Evolutionary conservation across 2,888 invertebrate genomes (phyloP).

Genomic region (Eilema griseolum): DNA sequence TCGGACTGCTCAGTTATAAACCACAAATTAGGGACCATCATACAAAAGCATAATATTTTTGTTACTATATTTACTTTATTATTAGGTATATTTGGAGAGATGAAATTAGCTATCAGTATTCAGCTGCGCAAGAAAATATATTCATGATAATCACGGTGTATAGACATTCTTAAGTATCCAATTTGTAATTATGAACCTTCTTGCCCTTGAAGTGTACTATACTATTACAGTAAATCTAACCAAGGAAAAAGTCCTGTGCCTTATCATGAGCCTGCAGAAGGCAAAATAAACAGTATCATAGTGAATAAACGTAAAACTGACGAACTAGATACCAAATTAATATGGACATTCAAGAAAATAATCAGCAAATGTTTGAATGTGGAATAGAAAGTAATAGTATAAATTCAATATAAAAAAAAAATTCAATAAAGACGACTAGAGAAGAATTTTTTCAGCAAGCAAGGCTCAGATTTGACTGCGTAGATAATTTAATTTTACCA

Average conservation of each 20-base stretch:
- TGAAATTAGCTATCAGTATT: neutral
- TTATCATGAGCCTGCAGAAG: neutral
- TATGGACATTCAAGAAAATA: constrained; percentile 1
- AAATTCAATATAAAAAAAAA: constrained; percentile 27
- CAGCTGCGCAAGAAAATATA: neutral
- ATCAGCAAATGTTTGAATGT: constrained; percentile 27
- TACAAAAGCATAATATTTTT: too few species aligned
- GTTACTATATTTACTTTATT: neutral
- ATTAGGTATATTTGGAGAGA: neutral
- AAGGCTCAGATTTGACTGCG: neutral
- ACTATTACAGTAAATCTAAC: neutral
- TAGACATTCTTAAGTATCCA: neutral
- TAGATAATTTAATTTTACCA: neutral
- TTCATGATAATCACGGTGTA: neutral
- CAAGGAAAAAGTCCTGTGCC: neutral
- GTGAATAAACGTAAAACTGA: neutral
- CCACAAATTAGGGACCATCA: too few species aligned
- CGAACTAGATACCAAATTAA: neutral
- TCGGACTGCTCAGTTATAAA: too few species aligned
- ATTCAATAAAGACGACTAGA: constrained; percentile 37
- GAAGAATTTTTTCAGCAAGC: neutral
- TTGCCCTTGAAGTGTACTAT: neutral
- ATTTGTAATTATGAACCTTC: neutral
- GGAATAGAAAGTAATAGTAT: constrained; percentile 41
- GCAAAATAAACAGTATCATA: neutral